Evolutionary conservation across 1,140 invertebrate genomes (phyloP), one percentile per base, ranked within the genome.

Genomic region (Macrosteles quadrilineatus): DNA sequence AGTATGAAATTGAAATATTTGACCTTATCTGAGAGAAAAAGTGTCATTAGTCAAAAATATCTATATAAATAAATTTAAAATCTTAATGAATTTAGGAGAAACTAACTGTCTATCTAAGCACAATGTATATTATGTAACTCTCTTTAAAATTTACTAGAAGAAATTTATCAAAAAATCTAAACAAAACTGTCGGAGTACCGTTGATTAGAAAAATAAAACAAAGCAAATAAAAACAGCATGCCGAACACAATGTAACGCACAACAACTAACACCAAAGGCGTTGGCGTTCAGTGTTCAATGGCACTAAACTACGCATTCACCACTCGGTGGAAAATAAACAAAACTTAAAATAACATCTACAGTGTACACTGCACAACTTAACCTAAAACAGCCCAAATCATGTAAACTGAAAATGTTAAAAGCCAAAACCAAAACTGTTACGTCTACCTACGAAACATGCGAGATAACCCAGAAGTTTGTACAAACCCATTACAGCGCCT

Each of bases 151-250:
- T n/a, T n/a, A n/a, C n/a, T n/a, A n/a, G n/a, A n/a, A n/a, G n/a
- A n/a, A n/a, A n/a, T n/a, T n/a, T n/a, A n/a, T n/a, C n/a, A n/a
- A n/a, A n/a, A n/a, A n/a, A n/a, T n/a, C n/a, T n/a, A n/a, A n/a
- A n/a, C n/a, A n/a, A n/a, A n/a, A n/a, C n/a, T n/a, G 32, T 59
- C 12, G 55, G 55, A 59, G 55, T 59, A 29, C 55, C 27, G 55
- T 29, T 59, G 55, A 27, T 59, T 6, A 59, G 11, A 59, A 59
- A 21, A 9, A 21, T 59, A 21, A 59, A 59, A n/a, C n/a, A n/a
- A 59, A 59, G 55, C 55, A 59, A 59, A 59, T 59, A 59, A 59
- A n/a, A 59, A 59, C 55, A 59, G 55, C 55, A 59, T 59, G 55
- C 55, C 27, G 55, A 59, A 59, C 55, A 59, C 55, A 59, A n/a